These are phyloP conservation scores for Yoshiicerus persimilis DNA, from an alignment of 1,140 invertebrate genomes.

Conservation along the genomic window DNA sequence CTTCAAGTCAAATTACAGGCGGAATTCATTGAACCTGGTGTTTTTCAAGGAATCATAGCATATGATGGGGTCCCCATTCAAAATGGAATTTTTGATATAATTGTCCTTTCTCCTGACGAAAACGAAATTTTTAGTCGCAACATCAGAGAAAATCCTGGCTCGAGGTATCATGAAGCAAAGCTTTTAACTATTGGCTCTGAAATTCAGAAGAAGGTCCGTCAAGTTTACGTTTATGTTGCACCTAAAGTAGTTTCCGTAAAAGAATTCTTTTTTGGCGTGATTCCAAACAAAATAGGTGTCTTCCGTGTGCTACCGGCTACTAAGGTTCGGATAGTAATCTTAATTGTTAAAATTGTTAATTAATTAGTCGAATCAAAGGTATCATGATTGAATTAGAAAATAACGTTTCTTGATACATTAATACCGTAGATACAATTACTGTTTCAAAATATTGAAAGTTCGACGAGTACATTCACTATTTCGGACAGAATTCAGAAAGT, in stretches of 20 bases:
- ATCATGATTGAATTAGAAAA: neutral
- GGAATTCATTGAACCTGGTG: slow-evolving; percentile 27
- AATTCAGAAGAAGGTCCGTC: slow-evolving; percentile 66
- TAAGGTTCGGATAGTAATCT: slow-evolving; percentile 63
- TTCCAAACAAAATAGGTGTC: slow-evolving; percentile 83
- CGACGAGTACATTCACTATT: slow-evolving; percentile 15
- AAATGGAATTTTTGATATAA: slow-evolving; percentile 45
- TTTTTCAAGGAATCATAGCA: slow-evolving; percentile 37
- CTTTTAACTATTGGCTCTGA: slow-evolving; percentile 20
- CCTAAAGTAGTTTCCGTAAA: slow-evolving; percentile 86
- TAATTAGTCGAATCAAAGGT: too few species aligned
- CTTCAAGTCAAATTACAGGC: neutral
- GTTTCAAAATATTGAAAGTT: neutral
- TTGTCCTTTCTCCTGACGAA: slow-evolving; percentile 39
- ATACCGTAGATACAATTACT: slow-evolving; percentile 24
- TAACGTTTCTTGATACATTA: neutral
- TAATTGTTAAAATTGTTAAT: neutral
- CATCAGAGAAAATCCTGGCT: slow-evolving; percentile 27
- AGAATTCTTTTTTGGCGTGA: slow-evolving; percentile 81
- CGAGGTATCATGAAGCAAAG: slow-evolving; percentile 37
- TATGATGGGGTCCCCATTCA: slow-evolving; percentile 29
- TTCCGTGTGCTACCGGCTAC: slow-evolving; percentile 89
- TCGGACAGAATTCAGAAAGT: slow-evolving; percentile 41
- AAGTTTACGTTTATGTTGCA: slow-evolving; percentile 83
- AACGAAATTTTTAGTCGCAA: slow-evolving; percentile 27